Evolutionary conservation across 2,113 vertebrate species (phyloP).

Genomic region (Setophaga petechia): DNA sequence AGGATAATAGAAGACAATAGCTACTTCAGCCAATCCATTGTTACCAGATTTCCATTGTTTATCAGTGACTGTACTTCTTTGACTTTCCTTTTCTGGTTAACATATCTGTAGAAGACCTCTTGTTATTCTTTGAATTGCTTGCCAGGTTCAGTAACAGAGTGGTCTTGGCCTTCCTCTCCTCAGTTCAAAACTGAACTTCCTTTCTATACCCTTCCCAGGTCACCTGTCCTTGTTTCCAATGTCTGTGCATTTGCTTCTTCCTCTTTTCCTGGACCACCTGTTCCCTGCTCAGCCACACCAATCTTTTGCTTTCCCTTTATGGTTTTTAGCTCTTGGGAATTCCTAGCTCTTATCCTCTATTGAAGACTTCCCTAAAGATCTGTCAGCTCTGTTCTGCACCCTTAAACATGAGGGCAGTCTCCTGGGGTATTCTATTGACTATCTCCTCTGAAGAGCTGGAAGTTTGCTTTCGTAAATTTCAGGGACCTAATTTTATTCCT

Average conservation of each 20-base stretch:
- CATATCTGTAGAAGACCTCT: not conserved
- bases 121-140: not conserved
- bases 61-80: not conserved
- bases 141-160: not conserved
- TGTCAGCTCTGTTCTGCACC: not conserved
- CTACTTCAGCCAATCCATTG: not conserved
- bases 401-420: not conserved
- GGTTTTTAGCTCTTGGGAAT: not conserved
- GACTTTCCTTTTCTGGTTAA: not conserved
- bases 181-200: not conserved
- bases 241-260: not conserved
- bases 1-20: not conserved
- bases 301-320: not conserved
- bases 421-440: fast-evolving
- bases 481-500: not conserved
- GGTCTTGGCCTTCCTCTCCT: not conserved
- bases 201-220: not conserved
- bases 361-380: not conserved
- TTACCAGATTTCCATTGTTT: not conserved
- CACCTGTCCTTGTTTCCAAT: not conserved
- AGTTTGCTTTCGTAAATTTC: not conserved
- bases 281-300: not conserved
- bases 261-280: not conserved
- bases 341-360: not conserved
- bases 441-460: not conserved